phyloP scores from a whole-genome alignment of 1,140 invertebrate species.

The Drosophila kikkawai region DNA sequence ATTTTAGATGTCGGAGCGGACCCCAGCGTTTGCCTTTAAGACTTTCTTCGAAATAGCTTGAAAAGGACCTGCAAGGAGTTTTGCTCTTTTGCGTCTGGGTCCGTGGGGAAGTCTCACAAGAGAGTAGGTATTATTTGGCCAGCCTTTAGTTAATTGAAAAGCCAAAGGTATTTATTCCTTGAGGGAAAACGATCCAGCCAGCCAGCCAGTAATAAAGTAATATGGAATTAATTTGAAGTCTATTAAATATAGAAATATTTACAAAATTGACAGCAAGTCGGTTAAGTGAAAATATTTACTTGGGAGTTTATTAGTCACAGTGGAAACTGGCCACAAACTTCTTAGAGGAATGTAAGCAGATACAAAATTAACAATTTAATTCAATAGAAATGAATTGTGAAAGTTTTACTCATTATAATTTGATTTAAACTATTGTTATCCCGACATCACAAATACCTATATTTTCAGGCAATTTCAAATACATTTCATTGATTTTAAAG shows the following conservation, averaged over 20 bases:
- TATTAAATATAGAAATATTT: slow-evolving; percentile 58
- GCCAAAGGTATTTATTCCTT: slow-evolving; percentile 40
- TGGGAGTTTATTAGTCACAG: slow-evolving; percentile 23
- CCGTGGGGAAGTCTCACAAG: slow-evolving; percentile 23
- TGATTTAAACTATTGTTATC: background rate
- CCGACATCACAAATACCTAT: background rate
- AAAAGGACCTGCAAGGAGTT: slow-evolving; percentile 33
- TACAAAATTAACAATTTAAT: no score
- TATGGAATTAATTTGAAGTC: slow-evolving; percentile 63
- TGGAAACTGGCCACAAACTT: slow-evolving; percentile 1
- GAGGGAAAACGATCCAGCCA: slow-evolving; percentile 36
- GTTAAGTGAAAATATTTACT: slow-evolving; percentile 23
- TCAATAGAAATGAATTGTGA: no score
- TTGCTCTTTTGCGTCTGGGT: slow-evolving; percentile 28
- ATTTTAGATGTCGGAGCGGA: slow-evolving; percentile 58
- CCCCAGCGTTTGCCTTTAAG: slow-evolving; percentile 52
- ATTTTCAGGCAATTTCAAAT: background rate
- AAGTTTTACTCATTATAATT: background rate
- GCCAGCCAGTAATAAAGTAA: slow-evolving; percentile 52
- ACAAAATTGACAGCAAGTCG: slow-evolving; percentile 34
- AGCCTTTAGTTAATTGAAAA: slow-evolving; percentile 69
- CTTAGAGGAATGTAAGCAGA: background rate
- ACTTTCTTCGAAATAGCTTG: slow-evolving; percentile 20
- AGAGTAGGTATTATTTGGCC: slow-evolving; percentile 50
- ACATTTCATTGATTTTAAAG: background rate